phyloP scores from a whole-genome alignment of 2,888 invertebrate species.

The Cacoxenus indagator region DNA sequence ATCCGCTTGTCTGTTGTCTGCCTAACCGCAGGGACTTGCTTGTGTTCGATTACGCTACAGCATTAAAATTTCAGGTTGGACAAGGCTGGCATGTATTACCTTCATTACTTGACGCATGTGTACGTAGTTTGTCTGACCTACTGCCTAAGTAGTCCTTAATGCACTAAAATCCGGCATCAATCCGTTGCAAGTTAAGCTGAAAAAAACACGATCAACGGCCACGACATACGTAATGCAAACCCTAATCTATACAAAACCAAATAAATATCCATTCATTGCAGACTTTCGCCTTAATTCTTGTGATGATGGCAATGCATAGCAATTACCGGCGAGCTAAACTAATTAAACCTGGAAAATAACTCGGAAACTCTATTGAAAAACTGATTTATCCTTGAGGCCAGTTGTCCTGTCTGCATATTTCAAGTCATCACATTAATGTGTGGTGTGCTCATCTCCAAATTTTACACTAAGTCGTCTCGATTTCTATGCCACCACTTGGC shows the following conservation, averaged over 20 bases:
- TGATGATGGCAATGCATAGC: no score
- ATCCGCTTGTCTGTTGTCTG: no score
- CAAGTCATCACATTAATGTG: background rate
- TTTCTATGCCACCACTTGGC: background rate
- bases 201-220: constrained; percentile 59
- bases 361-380: no score
- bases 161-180: constrained; percentile 50
- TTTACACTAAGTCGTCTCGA: background rate
- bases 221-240: constrained; percentile 48
- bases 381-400: background rate
- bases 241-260: constrained; percentile 33
- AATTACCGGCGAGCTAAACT: no score
- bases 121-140: background rate
- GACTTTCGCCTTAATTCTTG: no score
- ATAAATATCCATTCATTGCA: no score
- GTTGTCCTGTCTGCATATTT: constrained; percentile 6
- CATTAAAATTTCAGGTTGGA: no score
- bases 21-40: no score
- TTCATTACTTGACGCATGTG: background rate
- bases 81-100: no score
- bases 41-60: no score
- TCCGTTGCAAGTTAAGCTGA: constrained; percentile 57
- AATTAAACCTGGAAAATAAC: no score
- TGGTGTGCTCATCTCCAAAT: background rate
- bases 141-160: constrained; percentile 49